phyloP scores from a whole-genome alignment of 1,140 invertebrate species.

The Drosophila nikananu region DNA sequence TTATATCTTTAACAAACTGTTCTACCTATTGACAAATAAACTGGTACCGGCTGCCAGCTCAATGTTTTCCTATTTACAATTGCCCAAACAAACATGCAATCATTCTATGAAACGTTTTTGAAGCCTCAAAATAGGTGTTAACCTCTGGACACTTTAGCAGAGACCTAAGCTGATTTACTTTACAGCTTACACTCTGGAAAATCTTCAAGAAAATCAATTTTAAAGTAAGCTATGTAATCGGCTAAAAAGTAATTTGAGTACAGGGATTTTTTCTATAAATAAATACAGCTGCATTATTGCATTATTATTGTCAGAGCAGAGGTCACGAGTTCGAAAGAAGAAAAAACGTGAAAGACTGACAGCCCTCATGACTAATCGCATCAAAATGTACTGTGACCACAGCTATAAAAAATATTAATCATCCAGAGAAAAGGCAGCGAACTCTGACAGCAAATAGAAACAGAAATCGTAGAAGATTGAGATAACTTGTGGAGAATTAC shows the following conservation, averaged over 20 bases:
- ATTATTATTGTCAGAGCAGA: background rate
- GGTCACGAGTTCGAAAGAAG: background rate
- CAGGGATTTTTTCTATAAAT: background rate
- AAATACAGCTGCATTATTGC: background rate
- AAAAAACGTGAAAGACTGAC: slow-evolving; percentile 14
- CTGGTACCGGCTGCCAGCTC: slow-evolving; percentile 16
- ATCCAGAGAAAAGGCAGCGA: slow-evolving; percentile 22
- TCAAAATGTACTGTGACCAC: slow-evolving; percentile 53
- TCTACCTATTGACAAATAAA: slow-evolving; percentile 8
- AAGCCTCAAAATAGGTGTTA: background rate
- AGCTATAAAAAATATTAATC: slow-evolving; percentile 42
- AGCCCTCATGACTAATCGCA: slow-evolving; percentile 64
- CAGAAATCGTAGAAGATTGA: slow-evolving; percentile 43
- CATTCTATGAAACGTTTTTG: slow-evolving; percentile 3
- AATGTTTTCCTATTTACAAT: slow-evolving; percentile 20
- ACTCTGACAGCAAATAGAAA: slow-evolving; percentile 21
- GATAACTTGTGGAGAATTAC: slow-evolving; percentile 51
- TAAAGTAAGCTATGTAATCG: background rate
- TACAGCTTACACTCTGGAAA: background rate
- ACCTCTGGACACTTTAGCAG: slow-evolving; percentile 9
- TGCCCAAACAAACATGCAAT: background rate
- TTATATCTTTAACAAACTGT: slow-evolving; percentile 1
- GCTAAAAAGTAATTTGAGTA: slow-evolving; percentile 6
- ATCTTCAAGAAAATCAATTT: background rate
- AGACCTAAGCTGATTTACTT: slow-evolving; percentile 11